Percentiles rank a stretch among this genome's conserved stretches.
These are phyloP conservation scores for Sitta carolinensis DNA, from an alignment of 2,797 vertebrate genomes.

Conservation along the genomic window DNA sequence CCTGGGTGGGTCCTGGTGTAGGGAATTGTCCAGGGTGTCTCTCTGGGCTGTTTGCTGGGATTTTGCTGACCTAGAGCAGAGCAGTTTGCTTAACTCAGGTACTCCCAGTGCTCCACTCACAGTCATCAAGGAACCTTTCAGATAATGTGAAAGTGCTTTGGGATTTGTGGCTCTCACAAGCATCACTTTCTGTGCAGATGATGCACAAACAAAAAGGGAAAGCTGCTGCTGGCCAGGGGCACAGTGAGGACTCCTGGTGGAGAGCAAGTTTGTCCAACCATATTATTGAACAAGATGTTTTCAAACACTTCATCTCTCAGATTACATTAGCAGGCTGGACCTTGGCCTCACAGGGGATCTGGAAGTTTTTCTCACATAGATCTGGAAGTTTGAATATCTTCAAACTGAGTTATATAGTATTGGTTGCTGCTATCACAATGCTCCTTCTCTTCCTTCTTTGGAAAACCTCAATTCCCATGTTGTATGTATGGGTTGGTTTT, in stretches of 20 bases:
- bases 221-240: not conserved
- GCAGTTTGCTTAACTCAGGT: not conserved
- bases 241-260: not conserved
- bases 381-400: constrained; percentile 20
- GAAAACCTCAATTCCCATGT: constrained; percentile 36
- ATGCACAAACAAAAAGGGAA: not conserved
- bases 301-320: constrained; percentile 29
- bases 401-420: not conserved
- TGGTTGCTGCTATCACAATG: not conserved
- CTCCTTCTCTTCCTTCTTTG: constrained; percentile 50
- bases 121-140: not conserved
- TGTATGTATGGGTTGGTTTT: not conserved
- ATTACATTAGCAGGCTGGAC: constrained; percentile 21
- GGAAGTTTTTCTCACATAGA: too few relatives aligned
- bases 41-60: not conserved
- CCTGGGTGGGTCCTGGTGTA: not conserved
- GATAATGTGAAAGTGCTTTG: not conserved
- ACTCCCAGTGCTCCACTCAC: not conserved
- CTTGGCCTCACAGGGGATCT: not conserved
- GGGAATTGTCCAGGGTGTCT: not conserved
- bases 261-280: not conserved
- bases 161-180: not conserved
- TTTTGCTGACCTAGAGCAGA: not conserved
- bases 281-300: not conserved
- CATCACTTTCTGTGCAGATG: not conserved